These are phyloP conservation scores for Pangasius larnaudii DNA, from an alignment of 2,797 vertebrate genomes.

Conservation along the genomic window DNA sequence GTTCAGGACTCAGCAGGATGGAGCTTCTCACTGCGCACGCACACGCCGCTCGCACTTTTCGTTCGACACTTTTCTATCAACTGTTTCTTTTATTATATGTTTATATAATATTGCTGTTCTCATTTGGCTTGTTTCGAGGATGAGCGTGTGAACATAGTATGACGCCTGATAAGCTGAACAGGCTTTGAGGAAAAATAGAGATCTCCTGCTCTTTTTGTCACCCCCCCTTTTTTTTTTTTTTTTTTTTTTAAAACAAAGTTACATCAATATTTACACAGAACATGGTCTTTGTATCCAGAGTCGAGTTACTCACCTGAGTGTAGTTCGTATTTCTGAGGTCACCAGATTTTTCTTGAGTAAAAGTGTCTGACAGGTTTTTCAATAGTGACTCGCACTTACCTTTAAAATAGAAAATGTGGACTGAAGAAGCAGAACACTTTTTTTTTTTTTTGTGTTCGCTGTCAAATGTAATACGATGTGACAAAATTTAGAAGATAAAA, in stretches of 20 bases:
- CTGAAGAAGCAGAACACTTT: not conserved
- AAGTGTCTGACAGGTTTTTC: not conserved
- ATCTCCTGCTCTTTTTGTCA: not conserved
- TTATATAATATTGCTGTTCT: too few species aligned
- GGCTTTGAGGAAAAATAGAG: not conserved
- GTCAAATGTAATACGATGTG: not conserved
- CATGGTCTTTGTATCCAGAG: not conserved
- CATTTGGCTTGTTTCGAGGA: not conserved
- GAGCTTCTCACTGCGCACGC: not conserved
- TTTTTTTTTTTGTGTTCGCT: not conserved
- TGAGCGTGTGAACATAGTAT: not conserved
- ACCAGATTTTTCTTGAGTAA: not conserved
- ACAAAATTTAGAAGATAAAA: not conserved
- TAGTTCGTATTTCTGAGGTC: not conserved
- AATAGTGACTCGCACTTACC: not conserved
- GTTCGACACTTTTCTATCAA: not conserved
- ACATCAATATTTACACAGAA: not conserved
- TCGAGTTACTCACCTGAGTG: not conserved
- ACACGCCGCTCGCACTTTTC: not conserved
- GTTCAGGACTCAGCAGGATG: not conserved
- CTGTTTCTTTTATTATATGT: too few species aligned
- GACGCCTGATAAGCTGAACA: not conserved
- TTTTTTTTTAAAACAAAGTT: not conserved
- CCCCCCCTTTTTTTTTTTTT: too few species aligned
- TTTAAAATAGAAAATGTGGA: not conserved